Evolutionary conservation across 2,797 vertebrate genomes (phyloP).

Genomic region (Mormyrus hasselquistii): DNA sequence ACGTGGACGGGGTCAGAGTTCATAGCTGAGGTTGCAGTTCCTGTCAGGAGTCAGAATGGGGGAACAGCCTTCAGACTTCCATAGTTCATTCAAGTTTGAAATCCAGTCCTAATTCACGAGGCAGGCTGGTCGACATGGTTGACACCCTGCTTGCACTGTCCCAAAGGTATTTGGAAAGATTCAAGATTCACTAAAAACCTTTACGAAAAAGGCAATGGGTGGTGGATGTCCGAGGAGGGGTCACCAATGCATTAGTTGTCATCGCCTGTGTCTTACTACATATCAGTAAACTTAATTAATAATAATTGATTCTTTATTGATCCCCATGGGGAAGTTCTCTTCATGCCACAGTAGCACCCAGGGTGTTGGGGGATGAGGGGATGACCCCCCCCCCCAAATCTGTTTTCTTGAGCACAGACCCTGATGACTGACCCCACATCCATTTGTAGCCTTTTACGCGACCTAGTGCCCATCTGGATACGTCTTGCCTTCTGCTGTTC

Average conservation of each 20-base stretch:
- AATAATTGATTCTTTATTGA: background rate
- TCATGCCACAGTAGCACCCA: background rate
- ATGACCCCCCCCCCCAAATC: background rate
- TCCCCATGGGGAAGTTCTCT: background rate
- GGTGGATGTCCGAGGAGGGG: constrained; percentile 54
- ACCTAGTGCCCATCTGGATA: background rate
- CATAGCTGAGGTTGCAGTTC: constrained; percentile 18
- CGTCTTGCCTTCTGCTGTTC: constrained; percentile 48
- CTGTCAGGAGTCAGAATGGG: background rate
- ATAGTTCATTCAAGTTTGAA: background rate
- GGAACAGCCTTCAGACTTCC: background rate
- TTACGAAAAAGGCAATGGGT: constrained; percentile 29
- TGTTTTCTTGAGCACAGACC: background rate
- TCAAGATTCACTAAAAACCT: constrained; percentile 26
- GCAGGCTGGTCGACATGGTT: constrained; percentile 24
- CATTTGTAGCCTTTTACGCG: background rate
- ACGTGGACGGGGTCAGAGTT: background rate
- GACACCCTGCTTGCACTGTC: constrained; percentile 28
- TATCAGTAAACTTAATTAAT: background rate
- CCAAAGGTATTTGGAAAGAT: constrained; percentile 24
- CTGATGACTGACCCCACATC: background rate
- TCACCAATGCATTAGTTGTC: constrained; percentile 39
- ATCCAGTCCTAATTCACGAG: background rate
- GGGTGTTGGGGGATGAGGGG: background rate
- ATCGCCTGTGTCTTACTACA: background rate